phyloP scores from a whole-genome alignment of 2,113 vertebrate species.

The Stercorarius parasiticus region DNA sequence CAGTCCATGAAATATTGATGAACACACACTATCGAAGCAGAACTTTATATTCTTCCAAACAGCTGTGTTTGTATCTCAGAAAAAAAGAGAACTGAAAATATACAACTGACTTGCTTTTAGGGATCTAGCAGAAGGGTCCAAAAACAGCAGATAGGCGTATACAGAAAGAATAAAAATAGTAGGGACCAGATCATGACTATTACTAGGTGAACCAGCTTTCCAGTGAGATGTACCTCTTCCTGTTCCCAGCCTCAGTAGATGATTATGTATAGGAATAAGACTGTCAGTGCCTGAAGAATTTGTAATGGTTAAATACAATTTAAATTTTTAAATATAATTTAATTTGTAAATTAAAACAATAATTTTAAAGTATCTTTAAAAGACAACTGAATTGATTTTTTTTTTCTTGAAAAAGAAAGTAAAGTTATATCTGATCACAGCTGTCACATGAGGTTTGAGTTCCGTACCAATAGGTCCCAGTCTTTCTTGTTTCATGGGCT shows the following conservation, averaged over 20 bases:
- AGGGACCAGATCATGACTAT: not conserved
- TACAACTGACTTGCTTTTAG: not conserved
- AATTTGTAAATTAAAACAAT: too few species aligned
- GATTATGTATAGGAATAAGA: not conserved
- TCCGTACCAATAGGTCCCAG: fast-evolving
- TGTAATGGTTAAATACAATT: not conserved
- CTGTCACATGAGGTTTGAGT: not conserved
- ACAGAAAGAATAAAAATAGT: not conserved
- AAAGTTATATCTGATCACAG: not conserved
- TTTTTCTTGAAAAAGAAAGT: not conserved
- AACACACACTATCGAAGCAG: fast-evolving
- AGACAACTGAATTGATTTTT: not conserved
- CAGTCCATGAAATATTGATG: not conserved
- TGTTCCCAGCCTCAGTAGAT: not conserved
- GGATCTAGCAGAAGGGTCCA: not conserved
- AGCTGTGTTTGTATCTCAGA: not conserved
- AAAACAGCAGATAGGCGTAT: not conserved
- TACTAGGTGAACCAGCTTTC: not conserved
- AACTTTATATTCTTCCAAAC: not conserved
- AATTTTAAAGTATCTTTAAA: not conserved
- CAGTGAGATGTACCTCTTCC: not conserved
- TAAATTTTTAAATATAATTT: too few species aligned
- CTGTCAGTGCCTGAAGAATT: not conserved
- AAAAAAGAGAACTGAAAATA: not conserved
- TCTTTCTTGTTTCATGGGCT: not conserved